phyloP scores from a whole-genome alignment of 1,140 invertebrate species.

The Reticulitermes speratus region DNA sequence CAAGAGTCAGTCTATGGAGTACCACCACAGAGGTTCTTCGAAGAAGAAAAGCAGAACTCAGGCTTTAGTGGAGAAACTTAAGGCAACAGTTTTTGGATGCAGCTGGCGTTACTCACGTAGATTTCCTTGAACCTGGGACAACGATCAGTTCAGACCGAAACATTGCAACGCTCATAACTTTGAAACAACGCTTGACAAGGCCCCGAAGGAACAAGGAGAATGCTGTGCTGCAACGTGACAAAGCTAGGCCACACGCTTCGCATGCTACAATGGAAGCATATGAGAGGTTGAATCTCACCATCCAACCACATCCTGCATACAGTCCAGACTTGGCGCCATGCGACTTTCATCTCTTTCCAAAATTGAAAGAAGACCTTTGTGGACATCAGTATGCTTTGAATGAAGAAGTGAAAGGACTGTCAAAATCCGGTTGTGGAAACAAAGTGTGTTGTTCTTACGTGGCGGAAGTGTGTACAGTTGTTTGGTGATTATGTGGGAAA shows the following conservation, averaged over 20 bases:
- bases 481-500: neutral
- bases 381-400: neutral
- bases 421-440: neutral
- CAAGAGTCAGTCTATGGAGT: constrained; percentile 6
- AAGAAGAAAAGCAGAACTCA: neutral
- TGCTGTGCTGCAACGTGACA: no score
- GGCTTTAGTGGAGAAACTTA: neutral
- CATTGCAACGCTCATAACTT: neutral
- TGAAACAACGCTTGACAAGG: neutral
- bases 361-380: no score
- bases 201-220: no score
- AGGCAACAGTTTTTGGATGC: neutral
- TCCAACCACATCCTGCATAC: no score
- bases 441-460: neutral
- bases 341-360: no score
- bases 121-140: neutral
- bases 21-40: neutral
- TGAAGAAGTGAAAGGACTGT: neutral
- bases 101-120: neutral
- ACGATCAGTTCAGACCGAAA: neutral
- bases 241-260: no score
- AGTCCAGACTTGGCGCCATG: no score
- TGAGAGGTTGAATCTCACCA: no score
- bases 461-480: neutral
- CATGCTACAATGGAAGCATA: no score